A percentile compares a stretch with the other conserved stretches of the same genome.
Evolutionary conservation across 1,140 invertebrate species (phyloP).

Genomic region (Drosophila nannoptera): DNA sequence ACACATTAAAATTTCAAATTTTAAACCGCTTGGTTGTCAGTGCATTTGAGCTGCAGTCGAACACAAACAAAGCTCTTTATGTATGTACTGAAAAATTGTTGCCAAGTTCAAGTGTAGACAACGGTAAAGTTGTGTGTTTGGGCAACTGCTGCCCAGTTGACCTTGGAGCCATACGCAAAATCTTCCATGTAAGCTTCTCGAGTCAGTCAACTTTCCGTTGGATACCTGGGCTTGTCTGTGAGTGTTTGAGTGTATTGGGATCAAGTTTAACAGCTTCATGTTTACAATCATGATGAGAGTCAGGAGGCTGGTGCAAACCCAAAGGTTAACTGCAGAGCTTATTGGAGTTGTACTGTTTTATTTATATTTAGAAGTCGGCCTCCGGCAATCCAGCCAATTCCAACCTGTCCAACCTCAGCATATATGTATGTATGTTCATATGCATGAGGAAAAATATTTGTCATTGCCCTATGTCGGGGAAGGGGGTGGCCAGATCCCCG

Average conservation of each 20-base stretch:
- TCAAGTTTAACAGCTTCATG: conserved; percentile 39
- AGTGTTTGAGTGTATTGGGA: conserved; percentile 12
- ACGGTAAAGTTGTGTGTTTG: conserved; percentile 49
- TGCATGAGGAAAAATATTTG: no score
- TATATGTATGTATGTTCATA: no score
- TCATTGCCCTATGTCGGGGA: no score
- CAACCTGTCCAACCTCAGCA: no score
- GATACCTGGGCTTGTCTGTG: neutral
- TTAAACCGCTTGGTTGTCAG: neutral
- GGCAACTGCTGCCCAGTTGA: conserved; percentile 44
- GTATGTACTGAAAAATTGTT: conserved; percentile 9
- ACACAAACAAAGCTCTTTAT: neutral
- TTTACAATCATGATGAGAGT: conserved; percentile 4
- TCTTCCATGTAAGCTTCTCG: conserved; percentile 51
- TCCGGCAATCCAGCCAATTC: no score
- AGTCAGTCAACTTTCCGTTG: conserved; percentile 57
- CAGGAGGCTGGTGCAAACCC: conserved; percentile 28
- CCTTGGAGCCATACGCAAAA: conserved; percentile 60
- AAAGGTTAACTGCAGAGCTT: conserved; percentile 6
- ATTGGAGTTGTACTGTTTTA: no score
- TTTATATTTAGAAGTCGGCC: conserved; percentile 21
- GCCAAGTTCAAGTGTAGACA: conserved; percentile 65
- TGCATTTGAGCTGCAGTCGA: conserved; percentile 8
- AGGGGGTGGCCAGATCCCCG: neutral
- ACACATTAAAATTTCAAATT: neutral